phyloP scores from a whole-genome alignment of 2,113 vertebrate species.

The Ctenodactylus gundi region DNA sequence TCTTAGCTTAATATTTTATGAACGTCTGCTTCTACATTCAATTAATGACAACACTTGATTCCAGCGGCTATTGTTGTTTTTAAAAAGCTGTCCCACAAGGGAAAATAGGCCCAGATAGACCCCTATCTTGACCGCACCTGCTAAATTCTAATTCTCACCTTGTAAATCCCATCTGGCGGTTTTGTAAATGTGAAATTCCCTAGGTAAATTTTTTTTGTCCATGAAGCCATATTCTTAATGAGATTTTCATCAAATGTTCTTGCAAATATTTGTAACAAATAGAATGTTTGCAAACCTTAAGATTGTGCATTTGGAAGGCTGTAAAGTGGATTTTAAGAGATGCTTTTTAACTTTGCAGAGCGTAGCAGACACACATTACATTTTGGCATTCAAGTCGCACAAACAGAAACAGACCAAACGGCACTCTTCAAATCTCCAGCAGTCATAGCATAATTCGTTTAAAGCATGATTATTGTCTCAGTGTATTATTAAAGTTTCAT shows the following conservation, averaged over 20 bases:
- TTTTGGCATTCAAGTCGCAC: constrained; percentile 19
- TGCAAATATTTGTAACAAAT: constrained; percentile 15
- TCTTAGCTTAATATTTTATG: constrained; percentile 53
- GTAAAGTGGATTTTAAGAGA: constrained; percentile 13
- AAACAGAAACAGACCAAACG: neutral
- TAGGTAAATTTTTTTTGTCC: neutral
- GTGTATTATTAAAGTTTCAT: neutral
- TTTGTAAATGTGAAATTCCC: constrained; percentile 38
- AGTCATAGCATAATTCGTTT: neutral
- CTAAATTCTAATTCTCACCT: neutral
- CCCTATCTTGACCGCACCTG: neutral
- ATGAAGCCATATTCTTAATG: neutral
- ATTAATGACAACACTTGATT: constrained; percentile 18
- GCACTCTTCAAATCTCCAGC: constrained; percentile 19
- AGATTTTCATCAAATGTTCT: constrained; percentile 17
- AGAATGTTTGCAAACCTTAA: neutral
- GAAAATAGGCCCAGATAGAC: constrained; percentile 33
- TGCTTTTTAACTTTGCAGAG: constrained; percentile 37
- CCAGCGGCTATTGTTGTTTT: neutral
- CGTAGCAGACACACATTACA: neutral
- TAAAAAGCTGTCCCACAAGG: neutral
- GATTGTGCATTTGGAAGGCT: constrained; percentile 19
- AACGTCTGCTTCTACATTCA: constrained; percentile 49
- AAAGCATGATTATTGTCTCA: neutral
- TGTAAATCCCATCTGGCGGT: constrained; percentile 16